A percentile compares a stretch with the other conserved stretches of the same genome.
phyloP scores from a whole-genome alignment of 1,140 invertebrate genomes.

The Brachionus rubens region DNA sequence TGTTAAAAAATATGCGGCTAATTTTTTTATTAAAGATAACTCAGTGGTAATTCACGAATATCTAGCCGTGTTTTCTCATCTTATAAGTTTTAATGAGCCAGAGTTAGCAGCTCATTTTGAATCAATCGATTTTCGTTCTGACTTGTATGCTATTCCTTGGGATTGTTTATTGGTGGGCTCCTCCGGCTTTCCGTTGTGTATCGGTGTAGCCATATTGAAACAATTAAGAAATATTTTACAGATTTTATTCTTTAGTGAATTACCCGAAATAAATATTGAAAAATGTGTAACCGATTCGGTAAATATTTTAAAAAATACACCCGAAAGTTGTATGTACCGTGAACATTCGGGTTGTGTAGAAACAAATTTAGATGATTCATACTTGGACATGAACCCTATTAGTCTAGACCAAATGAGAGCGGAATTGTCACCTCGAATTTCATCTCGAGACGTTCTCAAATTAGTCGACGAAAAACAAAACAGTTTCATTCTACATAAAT shows the following conservation, averaged over 20 bases:
- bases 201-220: conserved; percentile 85
- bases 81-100: conserved; percentile 92
- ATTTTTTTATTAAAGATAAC: conserved; percentile 98
- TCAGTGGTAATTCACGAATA: conserved; percentile 95
- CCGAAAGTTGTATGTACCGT: conserved; percentile 79
- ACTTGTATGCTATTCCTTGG: conserved; percentile 99
- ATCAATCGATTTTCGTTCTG: conserved; percentile 89
- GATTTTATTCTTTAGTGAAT: conserved; percentile 90
- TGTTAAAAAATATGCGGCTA: conserved; percentile 90
- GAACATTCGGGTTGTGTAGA: conserved; percentile 67
- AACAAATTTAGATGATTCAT: background rate
- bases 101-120: conserved; percentile 83
- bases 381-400: conserved; percentile 66
- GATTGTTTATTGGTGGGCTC: conserved; percentile 89
- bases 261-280: conserved; percentile 94
- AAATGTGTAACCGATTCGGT: conserved; percentile 83
- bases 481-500: conserved; percentile 54
- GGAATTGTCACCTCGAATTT: conserved; percentile 77
- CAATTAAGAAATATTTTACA: conserved; percentile 80
- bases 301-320: conserved; percentile 78
- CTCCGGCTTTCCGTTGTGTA: conserved; percentile 86
- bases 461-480: conserved; percentile 57
- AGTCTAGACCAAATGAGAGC: conserved; percentile 67
- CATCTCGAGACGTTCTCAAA: conserved; percentile 75
- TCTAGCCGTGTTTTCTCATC: conserved; percentile 89